phyloP scores from a whole-genome alignment of 2,797 vertebrate genomes.

The Etheostoma nigrum region DNA sequence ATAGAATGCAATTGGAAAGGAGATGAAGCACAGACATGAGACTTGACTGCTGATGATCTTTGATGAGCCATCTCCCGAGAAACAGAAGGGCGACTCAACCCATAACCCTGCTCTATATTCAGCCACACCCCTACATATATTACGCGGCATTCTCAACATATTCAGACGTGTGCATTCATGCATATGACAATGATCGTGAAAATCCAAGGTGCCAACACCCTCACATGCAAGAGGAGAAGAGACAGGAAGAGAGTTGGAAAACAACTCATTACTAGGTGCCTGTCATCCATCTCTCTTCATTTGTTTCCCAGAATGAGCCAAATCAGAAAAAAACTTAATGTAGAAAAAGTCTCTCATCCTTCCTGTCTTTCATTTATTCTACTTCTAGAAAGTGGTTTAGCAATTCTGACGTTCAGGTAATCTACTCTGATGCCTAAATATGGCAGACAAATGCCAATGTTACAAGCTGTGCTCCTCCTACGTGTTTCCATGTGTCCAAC shows the following conservation, averaged over 20 bases:
- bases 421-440: conserved; percentile 15
- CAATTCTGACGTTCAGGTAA: conserved; percentile 32
- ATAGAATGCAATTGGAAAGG: conserved; percentile 34
- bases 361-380: conserved; percentile 16
- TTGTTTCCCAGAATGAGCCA: conserved; percentile 49
- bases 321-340: conserved; percentile 39
- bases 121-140: not conserved
- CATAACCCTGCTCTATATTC: not conserved
- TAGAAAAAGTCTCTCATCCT: conserved; percentile 17
- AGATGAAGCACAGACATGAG: conserved; percentile 35
- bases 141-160: not conserved
- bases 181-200: conserved; percentile 25
- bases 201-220: conserved; percentile 8
- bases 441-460: conserved; percentile 24
- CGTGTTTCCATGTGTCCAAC: conserved; percentile 50
- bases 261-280: conserved; percentile 41
- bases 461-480: conserved; percentile 42
- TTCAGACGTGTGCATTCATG: conserved; percentile 31
- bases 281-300: conserved; percentile 41
- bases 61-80: conserved; percentile 37
- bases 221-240: not conserved
- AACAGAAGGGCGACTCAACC: conserved; percentile 12
- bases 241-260: conserved; percentile 1
- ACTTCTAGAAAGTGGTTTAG: not conserved
- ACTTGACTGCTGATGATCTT: conserved; percentile 44